A percentile compares a stretch with the other conserved stretches of the same genome.
Evolutionary conservation across 2,888 invertebrate species (phyloP).

Genomic region (Lasiommata megera): DNA sequence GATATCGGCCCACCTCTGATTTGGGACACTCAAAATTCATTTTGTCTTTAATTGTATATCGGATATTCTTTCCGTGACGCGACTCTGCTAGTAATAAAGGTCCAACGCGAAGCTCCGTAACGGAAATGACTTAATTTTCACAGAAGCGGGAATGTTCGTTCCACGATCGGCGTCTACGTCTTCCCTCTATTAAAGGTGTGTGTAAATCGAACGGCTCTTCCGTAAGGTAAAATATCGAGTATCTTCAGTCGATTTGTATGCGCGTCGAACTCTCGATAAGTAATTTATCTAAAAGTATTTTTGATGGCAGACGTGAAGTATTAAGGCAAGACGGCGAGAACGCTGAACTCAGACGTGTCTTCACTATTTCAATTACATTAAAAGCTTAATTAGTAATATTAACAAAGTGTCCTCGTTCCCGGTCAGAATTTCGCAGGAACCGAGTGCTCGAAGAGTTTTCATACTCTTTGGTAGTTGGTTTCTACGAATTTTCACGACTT

Average conservation of each 20-base stretch:
- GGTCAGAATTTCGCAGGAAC: slow-evolving; percentile 30
- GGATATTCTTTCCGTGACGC: slow-evolving; percentile 70
- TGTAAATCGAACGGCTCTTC: slow-evolving; percentile 67
- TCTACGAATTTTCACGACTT: slow-evolving; percentile 68
- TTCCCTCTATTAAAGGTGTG: slow-evolving; percentile 54
- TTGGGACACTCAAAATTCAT: slow-evolving; percentile 58
- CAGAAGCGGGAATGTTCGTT: slow-evolving; percentile 48
- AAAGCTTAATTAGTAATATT: slow-evolving; percentile 80
- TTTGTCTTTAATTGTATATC: slow-evolving; percentile 71
- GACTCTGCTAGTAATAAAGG: slow-evolving; percentile 69
- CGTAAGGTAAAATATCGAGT: slow-evolving; percentile 68
- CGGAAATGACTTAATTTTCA: slow-evolving; percentile 72
- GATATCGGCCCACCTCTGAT: slow-evolving; percentile 61
- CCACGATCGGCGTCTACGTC: slow-evolving; percentile 44
- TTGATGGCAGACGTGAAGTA: slow-evolving; percentile 60
- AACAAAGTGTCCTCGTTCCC: slow-evolving; percentile 68
- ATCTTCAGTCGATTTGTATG: slow-evolving; percentile 71
- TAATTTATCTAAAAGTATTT: slow-evolving; percentile 77
- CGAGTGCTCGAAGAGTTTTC: slow-evolving; percentile 41
- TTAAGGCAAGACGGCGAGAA: slow-evolving; percentile 46
- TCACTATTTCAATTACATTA: slow-evolving; percentile 77
- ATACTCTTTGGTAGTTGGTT: slow-evolving; percentile 69
- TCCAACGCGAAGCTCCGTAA: slow-evolving; percentile 53
- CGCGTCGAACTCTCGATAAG: slow-evolving; percentile 64
- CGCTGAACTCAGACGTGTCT: slow-evolving; percentile 65